Conservation (phyloP, 1,140 invertebrate species). For the Intoshia linei region DNA sequence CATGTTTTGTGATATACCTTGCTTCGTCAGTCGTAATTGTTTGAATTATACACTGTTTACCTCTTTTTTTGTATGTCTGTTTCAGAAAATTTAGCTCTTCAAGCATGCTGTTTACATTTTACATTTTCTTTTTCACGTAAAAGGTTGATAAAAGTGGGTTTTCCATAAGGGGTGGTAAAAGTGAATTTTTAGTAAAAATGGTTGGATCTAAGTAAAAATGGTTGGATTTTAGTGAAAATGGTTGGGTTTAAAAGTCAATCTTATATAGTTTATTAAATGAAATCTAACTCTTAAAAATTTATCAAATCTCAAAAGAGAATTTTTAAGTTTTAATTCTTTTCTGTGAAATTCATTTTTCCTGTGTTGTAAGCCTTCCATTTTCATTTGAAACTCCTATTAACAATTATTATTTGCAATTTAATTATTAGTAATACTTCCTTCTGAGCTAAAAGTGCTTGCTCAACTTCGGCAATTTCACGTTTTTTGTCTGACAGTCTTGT, state of each 20-base stretch:
- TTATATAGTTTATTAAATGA: not conserved
- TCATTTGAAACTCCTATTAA: constrained; percentile 23
- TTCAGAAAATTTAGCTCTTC: too few species aligned
- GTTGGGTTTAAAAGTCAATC: not conserved
- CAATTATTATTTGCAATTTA: not conserved
- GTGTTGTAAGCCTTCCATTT: constrained; percentile 24
- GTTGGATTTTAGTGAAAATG: not conserved
- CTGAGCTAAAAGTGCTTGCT: constrained; percentile 19
- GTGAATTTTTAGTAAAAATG: too few species aligned
- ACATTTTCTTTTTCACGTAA: not conserved
- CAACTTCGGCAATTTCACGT: constrained; percentile 22
- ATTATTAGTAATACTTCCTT: constrained; percentile 14
- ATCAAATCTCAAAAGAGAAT: constrained; percentile 22
- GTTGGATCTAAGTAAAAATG: not conserved
- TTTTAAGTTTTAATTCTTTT: constrained; percentile 22
- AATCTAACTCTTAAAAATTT: constrained; percentile 20
- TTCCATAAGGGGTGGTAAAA: not conserved
- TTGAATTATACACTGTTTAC: too few species aligned
- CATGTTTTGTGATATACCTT: too few species aligned
- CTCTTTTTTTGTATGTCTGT: too few species aligned
- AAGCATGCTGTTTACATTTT: not conserved
- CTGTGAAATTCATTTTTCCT: constrained; percentile 21
- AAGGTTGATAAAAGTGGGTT: not conserved
- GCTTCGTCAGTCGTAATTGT: too few species aligned
- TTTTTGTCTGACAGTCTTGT: constrained; percentile 20